These are phyloP conservation scores for Lypha dubia DNA, from an alignment of 2,888 invertebrate species.

Conservation along the genomic window DNA sequence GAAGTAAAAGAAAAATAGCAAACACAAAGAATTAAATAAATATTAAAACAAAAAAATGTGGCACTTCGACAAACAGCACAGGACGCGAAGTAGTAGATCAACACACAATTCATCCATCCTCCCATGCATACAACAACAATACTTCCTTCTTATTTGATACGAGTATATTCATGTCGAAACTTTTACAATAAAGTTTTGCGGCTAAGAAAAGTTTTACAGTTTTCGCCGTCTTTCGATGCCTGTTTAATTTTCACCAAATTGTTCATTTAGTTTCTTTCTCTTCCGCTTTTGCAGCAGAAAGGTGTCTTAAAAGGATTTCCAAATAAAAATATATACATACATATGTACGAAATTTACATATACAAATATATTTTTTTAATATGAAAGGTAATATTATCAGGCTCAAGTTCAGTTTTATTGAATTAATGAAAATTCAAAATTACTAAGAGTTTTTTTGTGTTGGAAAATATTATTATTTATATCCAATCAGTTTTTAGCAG, in stretches of 20 bases:
- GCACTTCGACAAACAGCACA: neutral
- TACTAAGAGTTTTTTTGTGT: too few species aligned
- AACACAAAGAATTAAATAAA: too few species aligned
- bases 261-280: neutral
- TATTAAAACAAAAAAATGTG: neutral
- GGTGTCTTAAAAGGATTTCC: neutral
- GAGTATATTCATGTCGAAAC: conserved; percentile 60
- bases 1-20: neutral
- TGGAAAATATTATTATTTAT: too few species aligned
- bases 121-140: neutral
- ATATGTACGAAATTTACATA: too few species aligned
- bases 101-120: too few species aligned
- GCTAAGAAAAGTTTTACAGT: conserved; percentile 53
- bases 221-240: neutral
- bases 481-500: too few species aligned
- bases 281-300: neutral
- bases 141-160: conserved; percentile 16
- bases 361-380: too few species aligned
- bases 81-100: conserved; percentile 6
- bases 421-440: too few species aligned
- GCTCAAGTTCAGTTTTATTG: too few species aligned
- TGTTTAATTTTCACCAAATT: neutral
- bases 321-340: neutral
- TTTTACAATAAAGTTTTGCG: conserved; percentile 67
- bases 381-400: too few species aligned